Evolutionary conservation across 2,888 invertebrate genomes (phyloP).

Genomic region (Campoplex capitator): DNA sequence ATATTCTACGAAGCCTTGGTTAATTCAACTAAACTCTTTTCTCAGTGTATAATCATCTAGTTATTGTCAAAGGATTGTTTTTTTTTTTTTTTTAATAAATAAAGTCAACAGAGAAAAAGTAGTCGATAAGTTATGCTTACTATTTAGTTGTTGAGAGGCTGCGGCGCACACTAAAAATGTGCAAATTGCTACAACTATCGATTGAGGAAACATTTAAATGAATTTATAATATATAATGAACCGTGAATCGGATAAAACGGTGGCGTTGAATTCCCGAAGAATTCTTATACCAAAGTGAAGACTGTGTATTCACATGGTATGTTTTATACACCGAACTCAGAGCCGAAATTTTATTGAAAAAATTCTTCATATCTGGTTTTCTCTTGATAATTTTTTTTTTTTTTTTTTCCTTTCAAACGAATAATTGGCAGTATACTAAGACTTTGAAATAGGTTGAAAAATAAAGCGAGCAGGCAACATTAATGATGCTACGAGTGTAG

Average conservation of each 20-base stretch:
- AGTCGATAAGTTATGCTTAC: background rate
- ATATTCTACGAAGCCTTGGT: no score
- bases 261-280: background rate
- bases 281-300: background rate
- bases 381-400: no score
- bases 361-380: no score
- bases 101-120: background rate
- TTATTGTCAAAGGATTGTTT: no score
- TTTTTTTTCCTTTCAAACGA: no score
- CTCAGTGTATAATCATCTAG: no score
- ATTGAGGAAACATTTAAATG: background rate
- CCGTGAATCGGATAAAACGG: background rate
- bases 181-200: background rate
- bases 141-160: background rate
- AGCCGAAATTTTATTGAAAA: no score
- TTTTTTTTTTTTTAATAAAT: background rate
- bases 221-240: background rate
- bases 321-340: background rate
- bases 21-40: no score
- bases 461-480: no score
- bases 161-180: background rate
- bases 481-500: no score
- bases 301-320: background rate
- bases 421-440: no score
- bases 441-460: no score